Percentiles rank a stretch among this genome's conserved stretches.
Evolutionary conservation across 30 jellyfish, hydroid and myxozoan species (phyloP).

Genomic region (Cassiopea andromeda): DNA sequence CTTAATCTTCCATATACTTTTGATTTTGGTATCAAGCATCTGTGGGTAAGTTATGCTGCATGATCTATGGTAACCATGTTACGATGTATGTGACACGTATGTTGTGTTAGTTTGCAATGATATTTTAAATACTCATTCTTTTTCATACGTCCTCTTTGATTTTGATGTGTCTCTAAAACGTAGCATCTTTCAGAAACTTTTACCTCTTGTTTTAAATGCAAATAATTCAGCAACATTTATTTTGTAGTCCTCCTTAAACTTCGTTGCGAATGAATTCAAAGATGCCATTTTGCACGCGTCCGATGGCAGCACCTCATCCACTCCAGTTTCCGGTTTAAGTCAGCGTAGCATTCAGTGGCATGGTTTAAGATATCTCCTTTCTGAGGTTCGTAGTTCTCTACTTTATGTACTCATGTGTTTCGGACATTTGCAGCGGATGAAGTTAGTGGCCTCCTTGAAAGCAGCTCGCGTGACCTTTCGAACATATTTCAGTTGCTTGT

Average conservation of each 20-base stretch:
- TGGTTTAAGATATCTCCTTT: constrained; percentile 52
- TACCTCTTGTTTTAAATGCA: too few species aligned
- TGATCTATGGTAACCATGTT: too few species aligned
- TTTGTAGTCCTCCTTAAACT: constrained; percentile 47
- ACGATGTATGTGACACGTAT: too few species aligned
- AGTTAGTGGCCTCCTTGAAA: too few species aligned
- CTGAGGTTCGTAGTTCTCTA: constrained; percentile 40
- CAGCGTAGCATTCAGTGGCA: constrained; percentile 71
- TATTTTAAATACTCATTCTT: too few species aligned
- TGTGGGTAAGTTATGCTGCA: constrained; percentile 76
- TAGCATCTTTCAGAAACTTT: too few species aligned
- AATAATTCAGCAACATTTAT: neutral
- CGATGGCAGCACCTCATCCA: constrained; percentile 47
- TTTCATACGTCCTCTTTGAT: too few species aligned
- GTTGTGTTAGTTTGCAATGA: neutral
- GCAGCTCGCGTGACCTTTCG: too few species aligned
- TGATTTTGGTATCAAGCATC: constrained; percentile 53
- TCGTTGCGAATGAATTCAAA: constrained; percentile 46
- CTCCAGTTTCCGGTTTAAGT: constrained; percentile 37
- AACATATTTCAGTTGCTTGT: too few species aligned
- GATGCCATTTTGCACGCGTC: constrained; percentile 22
- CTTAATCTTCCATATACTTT: constrained; percentile 62
- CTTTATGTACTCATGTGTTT: neutral
- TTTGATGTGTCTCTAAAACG: too few species aligned
- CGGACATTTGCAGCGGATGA: too few species aligned